These are phyloP conservation scores for Chionodraco myersi DNA, from an alignment of 2,113 vertebrate genomes.

Conservation along the genomic window DNA sequence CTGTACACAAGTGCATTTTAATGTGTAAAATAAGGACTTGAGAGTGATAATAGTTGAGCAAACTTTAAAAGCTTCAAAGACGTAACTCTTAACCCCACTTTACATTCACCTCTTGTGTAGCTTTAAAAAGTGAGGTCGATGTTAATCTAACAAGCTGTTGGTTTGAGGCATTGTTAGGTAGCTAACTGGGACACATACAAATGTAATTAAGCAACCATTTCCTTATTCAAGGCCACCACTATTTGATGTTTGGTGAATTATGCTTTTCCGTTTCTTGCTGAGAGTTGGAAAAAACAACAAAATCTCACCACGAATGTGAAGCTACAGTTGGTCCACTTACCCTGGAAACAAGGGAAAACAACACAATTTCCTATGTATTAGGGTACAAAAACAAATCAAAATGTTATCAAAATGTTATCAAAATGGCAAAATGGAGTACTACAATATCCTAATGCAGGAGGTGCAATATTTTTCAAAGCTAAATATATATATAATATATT, in stretches of 20 bases:
- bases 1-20: neutral
- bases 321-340: neutral
- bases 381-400: too few species aligned
- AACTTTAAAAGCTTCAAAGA: neutral
- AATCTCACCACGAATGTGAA: neutral
- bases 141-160: conserved; percentile 18
- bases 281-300: neutral
- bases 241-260: conserved; percentile 5
- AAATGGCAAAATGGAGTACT: too few species aligned
- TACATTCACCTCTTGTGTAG: neutral
- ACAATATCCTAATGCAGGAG: too few species aligned
- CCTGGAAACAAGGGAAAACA: neutral
- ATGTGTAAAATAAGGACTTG: neutral
- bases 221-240: conserved; percentile 5
- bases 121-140: neutral
- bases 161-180: conserved; percentile 11
- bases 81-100: neutral
- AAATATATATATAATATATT: too few species aligned
- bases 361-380: neutral
- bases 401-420: too few species aligned
- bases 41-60: neutral
- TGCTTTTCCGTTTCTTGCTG: neutral
- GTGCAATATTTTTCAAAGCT: too few species aligned
- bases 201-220: conserved; percentile 17
- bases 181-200: conserved; percentile 11